These are phyloP conservation scores for Cheilosia grossa DNA, from an alignment of 2,888 invertebrate species.

Conservation along the genomic window DNA sequence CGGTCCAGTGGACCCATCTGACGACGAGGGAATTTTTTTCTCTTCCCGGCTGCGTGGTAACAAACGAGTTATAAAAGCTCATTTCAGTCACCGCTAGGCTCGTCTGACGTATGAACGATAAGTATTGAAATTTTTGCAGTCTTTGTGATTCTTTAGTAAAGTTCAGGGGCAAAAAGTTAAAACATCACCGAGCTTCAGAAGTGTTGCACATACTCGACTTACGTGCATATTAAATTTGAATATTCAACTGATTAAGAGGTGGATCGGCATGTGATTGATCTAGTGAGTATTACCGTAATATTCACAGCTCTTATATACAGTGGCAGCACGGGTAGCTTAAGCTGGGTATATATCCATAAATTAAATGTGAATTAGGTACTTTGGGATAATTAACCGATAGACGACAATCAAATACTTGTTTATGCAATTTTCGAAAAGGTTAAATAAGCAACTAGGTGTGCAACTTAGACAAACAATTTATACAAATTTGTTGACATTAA, in stretches of 20 bases:
- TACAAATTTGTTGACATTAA: too few species aligned
- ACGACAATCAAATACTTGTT: too few species aligned
- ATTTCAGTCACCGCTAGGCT: background rate
- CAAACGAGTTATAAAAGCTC: constrained; percentile 42
- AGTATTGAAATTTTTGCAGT: constrained; percentile 19
- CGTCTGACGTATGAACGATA: background rate
- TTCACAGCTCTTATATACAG: background rate
- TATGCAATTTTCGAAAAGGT: too few species aligned
- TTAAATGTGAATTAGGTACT: background rate
- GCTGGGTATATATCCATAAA: background rate
- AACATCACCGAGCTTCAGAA: background rate
- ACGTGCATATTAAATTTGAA: too few species aligned
- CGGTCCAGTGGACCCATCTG: constrained; percentile 16
- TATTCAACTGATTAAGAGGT: background rate
- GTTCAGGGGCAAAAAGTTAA: constrained; percentile 32
- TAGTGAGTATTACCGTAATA: background rate
- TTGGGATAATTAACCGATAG: background rate
- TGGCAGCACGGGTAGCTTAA: background rate
- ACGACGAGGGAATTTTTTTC: background rate
- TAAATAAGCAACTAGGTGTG: too few species aligned
- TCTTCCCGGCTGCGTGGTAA: constrained; percentile 25
- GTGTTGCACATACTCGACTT: background rate
- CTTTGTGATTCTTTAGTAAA: constrained; percentile 10
- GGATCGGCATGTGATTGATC: background rate
- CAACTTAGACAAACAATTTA: too few species aligned